These are phyloP conservation scores for Amiota communis DNA, from an alignment of 2,888 invertebrate species.

Conservation along the genomic window DNA sequence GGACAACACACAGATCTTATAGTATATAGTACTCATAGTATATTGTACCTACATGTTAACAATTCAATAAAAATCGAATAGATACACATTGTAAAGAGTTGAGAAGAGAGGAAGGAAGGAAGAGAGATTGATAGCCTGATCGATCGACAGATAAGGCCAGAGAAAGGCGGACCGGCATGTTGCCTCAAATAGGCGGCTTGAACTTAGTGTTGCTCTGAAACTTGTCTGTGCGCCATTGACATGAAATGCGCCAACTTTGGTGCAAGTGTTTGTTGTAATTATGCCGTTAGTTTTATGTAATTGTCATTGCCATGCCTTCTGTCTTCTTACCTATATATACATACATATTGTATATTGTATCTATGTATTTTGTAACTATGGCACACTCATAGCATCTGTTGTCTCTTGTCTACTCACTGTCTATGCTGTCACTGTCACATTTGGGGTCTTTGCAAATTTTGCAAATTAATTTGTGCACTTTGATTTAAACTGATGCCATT, in stretches of 20 bases:
- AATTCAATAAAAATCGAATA: constrained; percentile 27
- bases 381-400: background rate
- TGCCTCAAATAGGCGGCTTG: background rate
- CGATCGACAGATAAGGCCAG: constrained; percentile 12
- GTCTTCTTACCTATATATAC: background rate
- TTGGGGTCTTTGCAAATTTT: constrained; percentile 21
- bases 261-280: constrained; percentile 27
- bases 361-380: background rate
- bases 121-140: background rate
- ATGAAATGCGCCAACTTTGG: background rate
- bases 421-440: background rate
- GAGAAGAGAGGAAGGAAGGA: background rate
- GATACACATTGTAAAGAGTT: background rate
- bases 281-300: constrained; percentile 23
- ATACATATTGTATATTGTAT: background rate
- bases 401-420: background rate
- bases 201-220: constrained; percentile 2
- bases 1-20: background rate
- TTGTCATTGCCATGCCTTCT: constrained; percentile 7
- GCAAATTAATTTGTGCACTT: constrained; percentile 48
- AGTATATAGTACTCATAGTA: background rate
- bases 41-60: constrained; percentile 23
- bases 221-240: background rate
- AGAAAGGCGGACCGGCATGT: constrained; percentile 6
- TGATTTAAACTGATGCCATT: constrained; percentile 50